phyloP scores from a whole-genome alignment of 2,113 vertebrate species.

The Pygoscelis adeliae region DNA sequence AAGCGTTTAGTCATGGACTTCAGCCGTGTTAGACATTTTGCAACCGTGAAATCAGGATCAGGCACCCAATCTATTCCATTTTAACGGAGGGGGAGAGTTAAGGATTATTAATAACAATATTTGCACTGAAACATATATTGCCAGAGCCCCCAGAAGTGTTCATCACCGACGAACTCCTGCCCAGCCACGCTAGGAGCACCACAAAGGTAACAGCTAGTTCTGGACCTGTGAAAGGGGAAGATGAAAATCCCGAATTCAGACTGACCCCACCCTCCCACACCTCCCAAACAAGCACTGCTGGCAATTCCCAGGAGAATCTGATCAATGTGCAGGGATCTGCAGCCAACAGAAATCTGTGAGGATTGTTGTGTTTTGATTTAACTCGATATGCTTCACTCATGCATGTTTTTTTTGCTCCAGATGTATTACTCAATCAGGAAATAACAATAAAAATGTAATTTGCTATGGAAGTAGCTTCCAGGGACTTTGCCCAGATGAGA shows the following conservation, averaged over 20 bases:
- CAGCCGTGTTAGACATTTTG: not conserved
- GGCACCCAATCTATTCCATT: not conserved
- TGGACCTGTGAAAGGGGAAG: not conserved
- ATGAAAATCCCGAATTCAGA: not conserved
- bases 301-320: not conserved
- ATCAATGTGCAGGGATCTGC: not conserved
- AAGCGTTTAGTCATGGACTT: not conserved
- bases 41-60: not conserved
- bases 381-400: not conserved
- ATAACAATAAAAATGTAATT: conserved; percentile 12
- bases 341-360: not conserved
- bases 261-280: not conserved
- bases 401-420: not conserved
- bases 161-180: fast-evolving
- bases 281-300: not conserved
- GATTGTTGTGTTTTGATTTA: not conserved
- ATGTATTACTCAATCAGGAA: conserved; percentile 21
- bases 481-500: not conserved
- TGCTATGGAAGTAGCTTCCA: not conserved
- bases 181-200: not conserved
- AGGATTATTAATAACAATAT: not conserved
- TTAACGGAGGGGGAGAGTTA: not conserved
- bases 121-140: not conserved
- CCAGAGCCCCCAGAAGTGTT: not conserved
- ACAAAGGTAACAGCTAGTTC: not conserved